A percentile compares a stretch with the other conserved stretches of the same genome.
Conservation (phyloP, 2,113 vertebrate species). For the Fregata magnificens region DNA sequence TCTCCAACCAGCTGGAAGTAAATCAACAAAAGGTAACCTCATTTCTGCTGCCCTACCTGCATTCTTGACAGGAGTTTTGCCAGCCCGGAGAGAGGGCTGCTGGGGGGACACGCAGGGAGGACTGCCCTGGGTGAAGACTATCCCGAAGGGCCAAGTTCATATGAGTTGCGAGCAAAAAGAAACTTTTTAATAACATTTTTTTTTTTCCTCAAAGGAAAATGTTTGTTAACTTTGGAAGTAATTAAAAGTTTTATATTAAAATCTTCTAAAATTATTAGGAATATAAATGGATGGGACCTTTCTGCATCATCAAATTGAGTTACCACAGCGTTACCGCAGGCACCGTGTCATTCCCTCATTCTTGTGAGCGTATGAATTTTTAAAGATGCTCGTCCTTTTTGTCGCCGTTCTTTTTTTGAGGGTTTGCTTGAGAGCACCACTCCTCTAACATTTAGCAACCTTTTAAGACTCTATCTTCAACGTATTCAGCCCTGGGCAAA, state of each 20-base stretch:
- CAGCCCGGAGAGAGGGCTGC: background rate
- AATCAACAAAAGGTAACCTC: background rate
- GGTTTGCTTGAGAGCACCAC: background rate
- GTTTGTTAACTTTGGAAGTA: background rate
- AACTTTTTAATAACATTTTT: background rate
- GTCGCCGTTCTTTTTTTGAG: background rate
- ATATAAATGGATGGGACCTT: background rate
- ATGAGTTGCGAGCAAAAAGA: background rate
- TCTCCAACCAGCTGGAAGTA: background rate
- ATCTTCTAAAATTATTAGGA: background rate
- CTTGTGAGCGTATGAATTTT: background rate
- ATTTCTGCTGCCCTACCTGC: background rate
- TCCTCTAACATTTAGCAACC: background rate
- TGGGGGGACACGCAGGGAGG: fast-evolving
- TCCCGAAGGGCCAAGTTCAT: background rate
- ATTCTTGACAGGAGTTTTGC: background rate
- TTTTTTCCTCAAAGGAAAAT: background rate
- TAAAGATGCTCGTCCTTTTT: background rate
- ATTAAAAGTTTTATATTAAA: background rate
- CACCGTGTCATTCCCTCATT: fast-evolving
- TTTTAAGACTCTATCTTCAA: background rate
- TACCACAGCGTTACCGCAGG: background rate
- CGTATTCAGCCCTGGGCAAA: background rate
- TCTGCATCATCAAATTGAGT: background rate
- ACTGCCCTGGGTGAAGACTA: background rate